Evolutionary conservation across 2,888 invertebrate genomes (phyloP).

Genomic region (Nephrotoma flavescens): DNA sequence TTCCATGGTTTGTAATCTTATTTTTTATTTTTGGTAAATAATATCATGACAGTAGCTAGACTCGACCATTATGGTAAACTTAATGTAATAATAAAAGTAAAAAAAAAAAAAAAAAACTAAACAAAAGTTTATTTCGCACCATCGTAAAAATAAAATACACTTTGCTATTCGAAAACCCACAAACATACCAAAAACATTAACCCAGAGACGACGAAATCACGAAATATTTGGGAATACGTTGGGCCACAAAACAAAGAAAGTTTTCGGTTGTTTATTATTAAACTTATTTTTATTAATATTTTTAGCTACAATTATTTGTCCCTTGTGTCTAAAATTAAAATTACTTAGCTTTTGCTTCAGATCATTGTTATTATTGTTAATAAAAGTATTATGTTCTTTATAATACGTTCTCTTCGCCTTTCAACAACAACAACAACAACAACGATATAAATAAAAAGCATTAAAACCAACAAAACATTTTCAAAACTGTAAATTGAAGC

Average conservation of each 20-base stretch:
- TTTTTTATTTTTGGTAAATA: background rate
- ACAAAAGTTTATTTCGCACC: background rate
- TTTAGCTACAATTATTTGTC: background rate
- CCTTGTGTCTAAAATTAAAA: background rate
- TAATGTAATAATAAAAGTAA: background rate
- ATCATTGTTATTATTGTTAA: background rate
- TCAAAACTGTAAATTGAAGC: background rate
- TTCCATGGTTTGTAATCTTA: background rate
- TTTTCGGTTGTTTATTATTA: background rate
- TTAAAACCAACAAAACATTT: background rate
- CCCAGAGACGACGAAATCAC: background rate
- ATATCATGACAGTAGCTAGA: background rate
- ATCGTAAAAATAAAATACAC: background rate
- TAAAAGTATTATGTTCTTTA: background rate
- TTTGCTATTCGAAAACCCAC: background rate
- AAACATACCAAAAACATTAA: background rate
- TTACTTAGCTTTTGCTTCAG: background rate
- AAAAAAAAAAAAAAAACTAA: background rate
- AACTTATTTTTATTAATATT: background rate
- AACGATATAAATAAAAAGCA: background rate
- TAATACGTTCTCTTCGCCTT: background rate
- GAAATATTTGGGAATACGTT: background rate
- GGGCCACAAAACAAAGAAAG: background rate
- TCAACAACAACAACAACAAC: background rate
- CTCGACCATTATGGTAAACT: background rate